Percentiles rank a stretch among this genome's conserved stretches.
phyloP scores from a whole-genome alignment of 2,113 vertebrate species.

The Ceyx melanurus region DNA sequence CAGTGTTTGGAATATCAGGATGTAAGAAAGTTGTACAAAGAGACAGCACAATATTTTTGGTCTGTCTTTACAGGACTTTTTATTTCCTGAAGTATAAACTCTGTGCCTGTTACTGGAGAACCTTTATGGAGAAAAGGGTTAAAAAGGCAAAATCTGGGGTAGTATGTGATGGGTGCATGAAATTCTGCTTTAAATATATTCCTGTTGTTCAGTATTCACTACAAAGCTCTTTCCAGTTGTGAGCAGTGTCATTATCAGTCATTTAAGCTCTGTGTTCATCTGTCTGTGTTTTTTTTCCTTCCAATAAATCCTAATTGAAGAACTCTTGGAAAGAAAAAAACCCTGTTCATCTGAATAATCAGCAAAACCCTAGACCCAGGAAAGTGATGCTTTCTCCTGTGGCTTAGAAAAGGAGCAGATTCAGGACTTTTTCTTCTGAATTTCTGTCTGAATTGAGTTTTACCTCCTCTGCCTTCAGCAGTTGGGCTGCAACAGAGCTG shows the following conservation, averaged over 20 bases:
- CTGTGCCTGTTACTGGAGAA: background rate
- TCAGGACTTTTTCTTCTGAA: background rate
- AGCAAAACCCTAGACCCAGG: background rate
- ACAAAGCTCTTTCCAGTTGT: background rate
- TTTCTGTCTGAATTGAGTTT: background rate
- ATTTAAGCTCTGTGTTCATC: background rate
- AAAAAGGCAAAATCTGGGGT: background rate
- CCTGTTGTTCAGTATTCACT: background rate
- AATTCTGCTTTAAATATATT: background rate
- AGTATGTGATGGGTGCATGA: background rate
- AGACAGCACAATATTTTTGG: background rate
- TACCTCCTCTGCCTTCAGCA: background rate
- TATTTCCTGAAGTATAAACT: background rate
- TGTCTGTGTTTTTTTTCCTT: background rate
- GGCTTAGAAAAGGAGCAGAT: background rate
- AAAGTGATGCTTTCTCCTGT: background rate
- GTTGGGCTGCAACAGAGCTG: background rate
- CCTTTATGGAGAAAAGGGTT: background rate
- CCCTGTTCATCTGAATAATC: background rate
- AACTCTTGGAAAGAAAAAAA: background rate
- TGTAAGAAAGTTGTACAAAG: background rate
- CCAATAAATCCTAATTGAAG: background rate
- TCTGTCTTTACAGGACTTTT: background rate
- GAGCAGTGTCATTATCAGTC: rapidly evolving
- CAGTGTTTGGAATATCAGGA: background rate